These are phyloP conservation scores for Drosophila rufa DNA, from an alignment of 1,140 invertebrate species.

Conservation along the genomic window DNA sequence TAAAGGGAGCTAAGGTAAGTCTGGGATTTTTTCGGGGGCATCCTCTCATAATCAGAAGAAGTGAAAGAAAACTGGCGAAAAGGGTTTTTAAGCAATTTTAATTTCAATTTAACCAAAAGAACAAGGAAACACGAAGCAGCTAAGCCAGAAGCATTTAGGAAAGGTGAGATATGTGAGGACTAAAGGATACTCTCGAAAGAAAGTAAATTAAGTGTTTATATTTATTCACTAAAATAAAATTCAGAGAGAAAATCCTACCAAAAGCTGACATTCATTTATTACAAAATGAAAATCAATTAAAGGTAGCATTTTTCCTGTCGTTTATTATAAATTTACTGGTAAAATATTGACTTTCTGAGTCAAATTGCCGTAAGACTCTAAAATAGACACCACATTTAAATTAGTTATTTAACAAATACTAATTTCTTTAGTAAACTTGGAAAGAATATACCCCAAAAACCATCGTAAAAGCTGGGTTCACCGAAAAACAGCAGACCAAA, in stretches of 20 bases:
- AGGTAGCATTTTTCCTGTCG: not conserved
- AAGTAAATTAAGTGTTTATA: not conserved
- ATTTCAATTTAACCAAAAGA: slow-evolving; percentile 58
- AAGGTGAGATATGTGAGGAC: fast-evolving
- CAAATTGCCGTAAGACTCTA: not conserved
- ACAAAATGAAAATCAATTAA: not conserved
- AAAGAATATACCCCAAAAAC: not conserved
- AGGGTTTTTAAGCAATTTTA: slow-evolving; percentile 66
- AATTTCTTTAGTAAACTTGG: not conserved
- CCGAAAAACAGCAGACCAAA: slow-evolving; percentile 9
- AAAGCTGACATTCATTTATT: no score
- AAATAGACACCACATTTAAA: no score
- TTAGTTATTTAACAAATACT: no score
- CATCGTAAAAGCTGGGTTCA: slow-evolving; percentile 4
- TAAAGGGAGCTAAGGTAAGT: slow-evolving; percentile 12
- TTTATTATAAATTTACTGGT: not conserved
- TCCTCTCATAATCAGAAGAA: slow-evolving; percentile 10
- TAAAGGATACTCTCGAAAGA: not conserved
- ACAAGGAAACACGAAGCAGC: slow-evolving; percentile 5
- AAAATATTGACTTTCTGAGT: not conserved
- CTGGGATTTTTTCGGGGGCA: not conserved
- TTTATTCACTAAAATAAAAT: no score
- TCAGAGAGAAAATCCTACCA: no score
- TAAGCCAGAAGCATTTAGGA: slow-evolving; percentile 1
- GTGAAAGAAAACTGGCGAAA: slow-evolving; percentile 11